Evolutionary conservation across 2,797 vertebrate species (phyloP), one percentile per base, ranked within the genome.

Genomic region (Scolopax bukidnonensis): DNA sequence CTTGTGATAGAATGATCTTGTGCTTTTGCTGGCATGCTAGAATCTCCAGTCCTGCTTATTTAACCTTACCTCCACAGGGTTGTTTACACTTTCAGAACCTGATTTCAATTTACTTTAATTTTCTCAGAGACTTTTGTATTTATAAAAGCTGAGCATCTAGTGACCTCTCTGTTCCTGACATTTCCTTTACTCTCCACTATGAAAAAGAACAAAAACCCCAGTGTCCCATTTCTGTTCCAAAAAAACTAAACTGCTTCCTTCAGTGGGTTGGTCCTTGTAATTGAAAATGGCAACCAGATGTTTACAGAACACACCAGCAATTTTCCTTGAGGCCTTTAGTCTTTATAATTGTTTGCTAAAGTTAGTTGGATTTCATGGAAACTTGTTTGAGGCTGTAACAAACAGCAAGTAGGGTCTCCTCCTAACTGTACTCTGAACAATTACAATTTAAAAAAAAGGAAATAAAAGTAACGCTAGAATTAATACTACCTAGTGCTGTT

Each of bases 271-370:
- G 87, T 88, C 94, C 94, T 98, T 96, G 89, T 94, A 96, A 97
- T 92, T 95, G 97, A 97, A 98, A 98, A 99, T 98, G 95, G 96
- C 97, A 98, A 97, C 97, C 98, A 99, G 98, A 99, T 99, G 98
- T 98, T 98, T 97, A 98, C 90, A 90, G 95, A 97, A 97, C 91
- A 95, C 90, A 67, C 43, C 71, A 93, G 83, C 74, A 87, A 96
- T 97, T 97, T 96, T 94, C 91, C 90, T 96, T 94, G 68, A 90
- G 95, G 95, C 94, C 69, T 85, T 86, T 92, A 78, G 67, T 95
- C 90, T 95, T 93, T 95, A 77, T 95, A 96, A 97, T 94, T 96
- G 87, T 97, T 97, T 96, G 93, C 95, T 96, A 92, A 90, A 97
- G 88, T 97, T 97, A 96, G 95, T 67, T 86, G 85, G 80, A 76